A percentile compares a stretch with the other conserved stretches of the same genome.
These are phyloP conservation scores for Lysandra bellargus DNA, from an alignment of 2,888 invertebrate species.

Conservation along the genomic window DNA sequence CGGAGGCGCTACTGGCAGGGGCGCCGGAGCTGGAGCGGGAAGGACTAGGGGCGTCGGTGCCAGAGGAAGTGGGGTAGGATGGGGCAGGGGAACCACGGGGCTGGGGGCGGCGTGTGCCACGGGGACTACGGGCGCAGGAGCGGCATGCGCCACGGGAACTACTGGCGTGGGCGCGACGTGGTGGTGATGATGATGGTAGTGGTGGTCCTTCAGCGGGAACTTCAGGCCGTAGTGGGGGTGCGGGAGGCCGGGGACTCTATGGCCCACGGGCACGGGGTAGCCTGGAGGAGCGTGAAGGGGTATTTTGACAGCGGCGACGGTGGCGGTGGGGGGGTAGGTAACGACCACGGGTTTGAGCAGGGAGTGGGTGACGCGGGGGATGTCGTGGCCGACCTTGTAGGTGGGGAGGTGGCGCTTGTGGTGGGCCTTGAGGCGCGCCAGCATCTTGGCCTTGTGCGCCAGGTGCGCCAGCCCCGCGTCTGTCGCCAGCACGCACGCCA, in stretches of 20 bases:
- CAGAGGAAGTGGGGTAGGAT: slow-evolving; percentile 56
- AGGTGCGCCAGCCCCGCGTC: slow-evolving; percentile 60
- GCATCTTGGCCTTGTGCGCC: slow-evolving; percentile 58
- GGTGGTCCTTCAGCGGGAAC: slow-evolving; percentile 62
- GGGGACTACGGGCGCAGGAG: slow-evolving; percentile 39
- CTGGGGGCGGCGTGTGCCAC: slow-evolving; percentile 41
- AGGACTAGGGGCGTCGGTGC: slow-evolving; percentile 51
- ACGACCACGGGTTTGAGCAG: slow-evolving; percentile 72
- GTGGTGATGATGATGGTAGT: slow-evolving; percentile 73
- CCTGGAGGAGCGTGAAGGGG: slow-evolving; percentile 60
- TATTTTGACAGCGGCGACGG: slow-evolving; percentile 70
- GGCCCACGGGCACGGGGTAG: slow-evolving; percentile 63
- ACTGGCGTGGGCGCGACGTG: slow-evolving; percentile 63
- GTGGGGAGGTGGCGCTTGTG: slow-evolving; percentile 70
- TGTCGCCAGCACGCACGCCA: slow-evolving; percentile 56
- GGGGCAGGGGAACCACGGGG: slow-evolving; percentile 54
- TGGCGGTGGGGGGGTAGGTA: slow-evolving; percentile 69
- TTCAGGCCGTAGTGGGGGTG: slow-evolving; percentile 66
- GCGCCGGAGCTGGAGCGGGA: slow-evolving; percentile 48
- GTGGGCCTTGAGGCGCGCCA: slow-evolving; percentile 58
- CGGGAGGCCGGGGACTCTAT: slow-evolving; percentile 59
- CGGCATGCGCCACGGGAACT: slow-evolving; percentile 50
- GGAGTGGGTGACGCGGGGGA: slow-evolving; percentile 72
- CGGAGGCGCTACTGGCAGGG: slow-evolving; percentile 48
- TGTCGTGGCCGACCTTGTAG: slow-evolving; percentile 73